These are phyloP conservation scores for Upupa epops DNA, from an alignment of 2,113 vertebrate species.

Conservation along the genomic window DNA sequence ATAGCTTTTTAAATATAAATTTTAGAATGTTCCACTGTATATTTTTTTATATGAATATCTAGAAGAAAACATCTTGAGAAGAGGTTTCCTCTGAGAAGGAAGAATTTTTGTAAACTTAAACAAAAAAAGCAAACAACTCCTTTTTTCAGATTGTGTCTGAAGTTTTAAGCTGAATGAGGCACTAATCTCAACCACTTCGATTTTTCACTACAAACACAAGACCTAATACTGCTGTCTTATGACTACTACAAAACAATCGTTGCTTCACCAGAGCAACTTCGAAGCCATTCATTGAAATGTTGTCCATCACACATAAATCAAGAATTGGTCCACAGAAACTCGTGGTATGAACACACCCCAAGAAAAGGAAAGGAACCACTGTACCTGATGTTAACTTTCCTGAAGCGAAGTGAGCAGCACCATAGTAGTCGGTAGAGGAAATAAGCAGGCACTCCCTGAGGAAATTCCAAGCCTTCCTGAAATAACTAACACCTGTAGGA, in stretches of 20 bases:
- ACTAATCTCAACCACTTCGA: not conserved
- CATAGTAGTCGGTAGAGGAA: slow-evolving; percentile 4
- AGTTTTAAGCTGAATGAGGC: not conserved
- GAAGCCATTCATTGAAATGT: not conserved
- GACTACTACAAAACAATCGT: not conserved
- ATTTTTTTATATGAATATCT: not conserved
- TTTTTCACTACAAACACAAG: not conserved
- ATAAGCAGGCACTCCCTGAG: not conserved
- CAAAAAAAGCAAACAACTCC: not conserved
- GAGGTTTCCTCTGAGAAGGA: not conserved
- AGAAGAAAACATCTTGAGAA: not conserved
- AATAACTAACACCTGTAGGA: not conserved
- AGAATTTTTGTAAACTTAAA: not conserved
- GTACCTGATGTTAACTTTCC: not conserved
- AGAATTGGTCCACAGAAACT: not conserved
- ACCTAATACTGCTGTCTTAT: not conserved
- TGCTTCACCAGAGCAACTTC: not conserved
- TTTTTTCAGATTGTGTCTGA: not conserved
- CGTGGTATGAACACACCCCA: not conserved
- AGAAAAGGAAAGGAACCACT: not conserved
- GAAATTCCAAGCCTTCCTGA: not conserved
- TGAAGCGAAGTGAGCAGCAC: not conserved
- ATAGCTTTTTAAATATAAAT: not conserved
- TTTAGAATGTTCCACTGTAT: not conserved
- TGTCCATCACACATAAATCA: not conserved